Conservation (phyloP, 2,113 vertebrate species). For the Daboia siamensis region DNA sequence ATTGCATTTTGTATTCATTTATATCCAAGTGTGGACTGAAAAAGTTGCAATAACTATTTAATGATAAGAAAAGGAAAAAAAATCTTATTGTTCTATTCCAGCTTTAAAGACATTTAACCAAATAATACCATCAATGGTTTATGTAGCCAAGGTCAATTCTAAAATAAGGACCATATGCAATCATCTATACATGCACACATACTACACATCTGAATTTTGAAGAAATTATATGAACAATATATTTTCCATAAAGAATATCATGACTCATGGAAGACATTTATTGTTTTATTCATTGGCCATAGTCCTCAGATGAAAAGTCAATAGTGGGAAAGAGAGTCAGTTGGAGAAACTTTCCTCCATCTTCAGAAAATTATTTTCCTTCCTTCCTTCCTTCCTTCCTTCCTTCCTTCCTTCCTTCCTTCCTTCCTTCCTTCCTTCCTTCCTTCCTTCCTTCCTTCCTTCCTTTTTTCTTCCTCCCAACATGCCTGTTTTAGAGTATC, state of each 20-base stretch:
- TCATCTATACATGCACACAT: background rate
- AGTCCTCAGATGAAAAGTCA: background rate
- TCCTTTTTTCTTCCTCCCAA: background rate
- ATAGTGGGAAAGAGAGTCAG: background rate
- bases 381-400: background rate
- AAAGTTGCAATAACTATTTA: background rate
- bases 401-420: background rate
- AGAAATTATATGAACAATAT: background rate
- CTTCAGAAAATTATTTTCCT: background rate
- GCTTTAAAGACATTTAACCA: background rate
- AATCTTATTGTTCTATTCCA: background rate
- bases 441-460: background rate
- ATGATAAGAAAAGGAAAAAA: background rate
- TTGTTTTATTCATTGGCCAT: background rate
- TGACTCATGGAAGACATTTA: background rate
- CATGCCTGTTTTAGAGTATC: background rate
- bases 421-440: too few species aligned
- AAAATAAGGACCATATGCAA: background rate
- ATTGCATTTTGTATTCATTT: background rate
- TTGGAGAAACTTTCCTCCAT: background rate
- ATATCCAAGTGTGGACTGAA: background rate
- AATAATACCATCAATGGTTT: background rate
- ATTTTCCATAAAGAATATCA: background rate
- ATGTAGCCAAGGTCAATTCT: background rate
- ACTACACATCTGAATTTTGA: background rate